Conservation (phyloP, 1,140 invertebrate genomes). For the Nasonia giraulti region DNA sequence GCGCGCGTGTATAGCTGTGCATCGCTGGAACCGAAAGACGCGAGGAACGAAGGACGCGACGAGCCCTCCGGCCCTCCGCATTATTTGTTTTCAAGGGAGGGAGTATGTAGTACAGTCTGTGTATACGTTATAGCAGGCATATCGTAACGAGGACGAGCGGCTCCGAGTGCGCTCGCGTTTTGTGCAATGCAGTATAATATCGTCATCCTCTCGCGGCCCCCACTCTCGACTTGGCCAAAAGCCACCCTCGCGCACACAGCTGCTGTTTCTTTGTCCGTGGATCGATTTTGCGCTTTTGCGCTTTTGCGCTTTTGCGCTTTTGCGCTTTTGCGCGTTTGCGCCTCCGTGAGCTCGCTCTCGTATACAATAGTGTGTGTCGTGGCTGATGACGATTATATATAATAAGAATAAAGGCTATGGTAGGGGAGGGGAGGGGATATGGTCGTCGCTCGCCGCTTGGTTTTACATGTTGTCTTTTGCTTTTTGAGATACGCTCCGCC, state of each 20-base stretch:
- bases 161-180: neutral
- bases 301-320: no score
- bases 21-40: no score
- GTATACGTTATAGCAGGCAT: neutral
- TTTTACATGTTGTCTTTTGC: constrained; percentile 41
- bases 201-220: neutral
- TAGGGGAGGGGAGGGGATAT: no score
- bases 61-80: no score
- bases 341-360: no score
- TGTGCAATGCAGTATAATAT: constrained; percentile 40
- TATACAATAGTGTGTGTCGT: neutral
- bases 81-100: neutral
- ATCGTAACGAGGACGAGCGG: neutral
- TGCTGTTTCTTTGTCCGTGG: no score
- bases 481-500: constrained; percentile 53
- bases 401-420: neutral
- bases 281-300: no score
- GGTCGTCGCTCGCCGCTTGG: constrained; percentile 36
- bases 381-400: neutral
- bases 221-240: neutral
- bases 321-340: no score
- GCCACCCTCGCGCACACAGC: neutral
- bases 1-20: no score
- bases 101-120: no score
- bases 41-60: no score